Percentiles rank a stretch among this genome's conserved stretches.
These are phyloP conservation scores for Teleogryllus oceanicus DNA, from an alignment of 2,888 invertebrate species.

Conservation along the genomic window DNA sequence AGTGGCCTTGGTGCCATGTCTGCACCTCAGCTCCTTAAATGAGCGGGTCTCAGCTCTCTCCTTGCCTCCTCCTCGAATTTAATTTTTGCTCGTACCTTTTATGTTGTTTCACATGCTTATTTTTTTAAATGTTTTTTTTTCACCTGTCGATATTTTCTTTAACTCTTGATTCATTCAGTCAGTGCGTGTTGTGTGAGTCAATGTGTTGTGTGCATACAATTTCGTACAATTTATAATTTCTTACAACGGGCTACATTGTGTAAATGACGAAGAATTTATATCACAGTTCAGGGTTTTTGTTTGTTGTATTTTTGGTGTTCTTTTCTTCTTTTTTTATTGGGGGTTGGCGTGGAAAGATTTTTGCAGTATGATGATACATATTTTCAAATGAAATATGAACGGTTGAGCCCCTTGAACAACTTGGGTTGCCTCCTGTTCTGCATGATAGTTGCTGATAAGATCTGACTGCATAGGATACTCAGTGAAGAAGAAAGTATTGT, in stretches of 20 bases:
- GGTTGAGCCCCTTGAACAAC: constrained; percentile 31
- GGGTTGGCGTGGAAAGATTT: background rate
- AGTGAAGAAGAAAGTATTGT: too few relatives aligned
- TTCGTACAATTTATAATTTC: background rate
- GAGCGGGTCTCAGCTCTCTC: constrained; percentile 18
- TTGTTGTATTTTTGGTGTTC: too few relatives aligned
- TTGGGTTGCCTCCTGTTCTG: constrained; percentile 41
- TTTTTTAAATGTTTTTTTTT: background rate
- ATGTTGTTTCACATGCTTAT: background rate
- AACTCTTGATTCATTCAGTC: background rate
- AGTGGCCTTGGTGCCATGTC: constrained; percentile 18
- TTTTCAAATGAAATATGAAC: background rate
- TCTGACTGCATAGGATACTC: constrained; percentile 51
- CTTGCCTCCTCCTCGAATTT: constrained; percentile 18
- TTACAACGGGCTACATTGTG: constrained; percentile 18
- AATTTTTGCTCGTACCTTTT: background rate
- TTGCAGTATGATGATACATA: constrained; percentile 30
- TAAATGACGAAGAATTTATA: background rate
- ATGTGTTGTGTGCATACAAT: constrained; percentile 1
- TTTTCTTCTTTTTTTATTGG: too few relatives aligned
- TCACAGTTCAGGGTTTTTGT: background rate
- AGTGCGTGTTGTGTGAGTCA: background rate
- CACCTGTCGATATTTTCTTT: background rate
- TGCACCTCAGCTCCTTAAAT: constrained; percentile 18
- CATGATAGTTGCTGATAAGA: constrained; percentile 62